Evolutionary conservation across 2,113 vertebrate genomes (phyloP), one percentile per base, ranked within the genome.

Genomic region (Ammodytes marinus): DNA sequence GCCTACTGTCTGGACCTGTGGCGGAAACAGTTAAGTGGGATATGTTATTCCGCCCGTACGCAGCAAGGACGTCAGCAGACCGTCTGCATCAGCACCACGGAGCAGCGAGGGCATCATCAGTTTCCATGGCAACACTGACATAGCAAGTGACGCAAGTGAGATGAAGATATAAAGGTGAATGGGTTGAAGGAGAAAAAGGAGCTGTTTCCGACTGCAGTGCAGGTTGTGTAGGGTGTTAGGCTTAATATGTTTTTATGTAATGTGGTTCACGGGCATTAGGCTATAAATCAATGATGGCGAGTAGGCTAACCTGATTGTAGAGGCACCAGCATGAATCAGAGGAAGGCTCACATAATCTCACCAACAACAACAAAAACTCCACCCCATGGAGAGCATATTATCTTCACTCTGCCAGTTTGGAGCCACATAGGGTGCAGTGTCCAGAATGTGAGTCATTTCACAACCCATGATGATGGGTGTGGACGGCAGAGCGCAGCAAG

Each of bases 111-210:
- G 94, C 93, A 93, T 94, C 93, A 79, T 92, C 84, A 80, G 94
- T 95, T 93, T 83, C 95, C 90, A 92, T 95, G 92, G 95, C 84
- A 95, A 95, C 93, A 66, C 78, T 93, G 93, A 94, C 90, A 95
- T 86, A 86, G 83, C 81, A 3, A 89, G 85, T 95, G 94, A 95
- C 93, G 93, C 91, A 94, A 84, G 72, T 43, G 4, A 72, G 74
- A 42, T 15, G 12, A 40, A 35, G 79, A 67, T 71, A 89, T 80
- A 87, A 89, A 92, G 90, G 92, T 88, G 87, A 88, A 83, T 88
- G 86, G 76, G 80, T 88, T 81, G 70, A 69, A 61, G 73, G 59
- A 74, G 77, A 55, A 75, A 78, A 67, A 8, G 63, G 17, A 58
- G 67, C 79, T 67, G 64, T 59, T 3, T 47, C 66, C 27, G 8